Evolutionary conservation across 2,113 vertebrate species (phyloP).

Genomic region (Misgurnus mizolepis): DNA sequence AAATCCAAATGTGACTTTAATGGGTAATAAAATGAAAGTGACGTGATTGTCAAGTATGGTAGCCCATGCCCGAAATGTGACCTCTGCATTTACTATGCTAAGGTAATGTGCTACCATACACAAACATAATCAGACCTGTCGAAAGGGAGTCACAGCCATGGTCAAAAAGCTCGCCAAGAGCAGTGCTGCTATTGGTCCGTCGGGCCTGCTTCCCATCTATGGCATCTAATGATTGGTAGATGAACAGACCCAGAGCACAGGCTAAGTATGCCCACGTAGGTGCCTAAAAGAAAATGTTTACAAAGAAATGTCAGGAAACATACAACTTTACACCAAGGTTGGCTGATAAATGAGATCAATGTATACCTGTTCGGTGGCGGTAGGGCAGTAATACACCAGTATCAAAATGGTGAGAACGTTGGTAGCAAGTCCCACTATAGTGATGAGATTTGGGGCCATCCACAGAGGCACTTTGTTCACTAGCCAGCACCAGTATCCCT

Average conservation of each 20-base stretch:
- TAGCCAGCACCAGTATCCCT: conserved; percentile 87
- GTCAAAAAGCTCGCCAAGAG: conserved; percentile 88
- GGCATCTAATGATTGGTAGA: conserved; percentile 89
- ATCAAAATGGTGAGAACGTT: conserved; percentile 85
- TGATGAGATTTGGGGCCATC: conserved; percentile 89
- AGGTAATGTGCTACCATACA: no score
- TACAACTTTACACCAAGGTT: not conserved
- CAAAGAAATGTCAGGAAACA: not conserved
- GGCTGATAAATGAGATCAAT: not conserved
- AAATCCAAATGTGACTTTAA: no score
- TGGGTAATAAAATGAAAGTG: no score
- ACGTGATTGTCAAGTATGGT: no score
- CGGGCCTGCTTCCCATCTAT: conserved; percentile 90
- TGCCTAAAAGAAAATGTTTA: conserved; percentile 68
- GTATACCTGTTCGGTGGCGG: conserved; percentile 86
- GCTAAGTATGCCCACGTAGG: conserved; percentile 85
- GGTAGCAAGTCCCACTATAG: conserved; percentile 81
- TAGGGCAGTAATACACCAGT: conserved; percentile 84
- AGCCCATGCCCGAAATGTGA: no score
- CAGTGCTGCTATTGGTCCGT: conserved; percentile 86
- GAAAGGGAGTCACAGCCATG: conserved; percentile 90
- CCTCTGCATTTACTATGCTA: no score
- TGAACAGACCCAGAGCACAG: conserved; percentile 85
- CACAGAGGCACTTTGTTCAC: conserved; percentile 82
- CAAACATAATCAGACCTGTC: conserved; percentile 74